Percentiles rank a stretch among this genome's conserved stretches.
phyloP scores from a whole-genome alignment of 2,888 invertebrate species.

The Hyposoter dolosus region DNA sequence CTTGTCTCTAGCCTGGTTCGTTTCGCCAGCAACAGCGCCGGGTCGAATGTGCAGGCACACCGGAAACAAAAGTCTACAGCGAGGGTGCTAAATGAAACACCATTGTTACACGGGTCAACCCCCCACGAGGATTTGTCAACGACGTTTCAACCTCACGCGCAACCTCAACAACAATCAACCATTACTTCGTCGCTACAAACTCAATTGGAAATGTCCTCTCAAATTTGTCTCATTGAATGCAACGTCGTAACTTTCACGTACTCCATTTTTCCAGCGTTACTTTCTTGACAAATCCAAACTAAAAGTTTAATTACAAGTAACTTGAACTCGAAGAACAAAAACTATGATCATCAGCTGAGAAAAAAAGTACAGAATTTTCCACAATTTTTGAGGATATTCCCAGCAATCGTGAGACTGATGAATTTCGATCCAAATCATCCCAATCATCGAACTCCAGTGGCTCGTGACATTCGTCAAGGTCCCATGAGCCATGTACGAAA shows the following conservation, averaged over 20 bases:
- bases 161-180: constrained; percentile 32
- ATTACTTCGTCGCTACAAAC: background rate
- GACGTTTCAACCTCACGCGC: constrained; percentile 54
- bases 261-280: background rate
- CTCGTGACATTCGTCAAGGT: background rate
- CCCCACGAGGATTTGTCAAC: constrained; percentile 49
- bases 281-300: background rate
- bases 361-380: background rate
- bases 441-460: background rate
- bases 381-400: background rate
- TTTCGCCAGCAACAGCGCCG: constrained; percentile 55
- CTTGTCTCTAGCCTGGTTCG: constrained; percentile 51
- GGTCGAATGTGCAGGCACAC: constrained; percentile 59
- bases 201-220: background rate
- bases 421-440: background rate
- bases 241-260: too few relatives aligned
- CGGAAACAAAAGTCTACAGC: constrained; percentile 18
- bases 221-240: background rate
- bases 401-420: background rate
- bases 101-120: constrained; percentile 53
- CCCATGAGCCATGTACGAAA: background rate
- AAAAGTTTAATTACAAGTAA: background rate
- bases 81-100: constrained; percentile 39
- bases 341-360: background rate
- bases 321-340: background rate